Conservation (phyloP, 2,888 invertebrate species). For the Apotomis capreana region DNA sequence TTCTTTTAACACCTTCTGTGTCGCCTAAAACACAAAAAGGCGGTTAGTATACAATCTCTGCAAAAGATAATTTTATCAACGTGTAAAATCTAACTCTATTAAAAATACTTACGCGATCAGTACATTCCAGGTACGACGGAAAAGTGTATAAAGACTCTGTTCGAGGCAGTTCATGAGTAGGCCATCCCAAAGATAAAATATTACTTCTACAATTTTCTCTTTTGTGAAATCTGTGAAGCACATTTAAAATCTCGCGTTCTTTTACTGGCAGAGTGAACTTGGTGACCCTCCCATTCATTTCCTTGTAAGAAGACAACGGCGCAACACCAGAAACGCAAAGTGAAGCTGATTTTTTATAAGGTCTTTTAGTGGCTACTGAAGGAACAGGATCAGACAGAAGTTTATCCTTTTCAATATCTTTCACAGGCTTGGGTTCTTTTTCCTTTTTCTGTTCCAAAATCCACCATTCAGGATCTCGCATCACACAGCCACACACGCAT, state of each 20-base stretch:
- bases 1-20: slow-evolving; percentile 28
- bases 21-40: slow-evolving; percentile 19
- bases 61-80: background rate
- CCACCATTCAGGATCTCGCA: slow-evolving; percentile 95
- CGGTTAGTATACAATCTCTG: background rate
- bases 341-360: slow-evolving; percentile 78
- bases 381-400: slow-evolving; percentile 40
- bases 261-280: slow-evolving; percentile 21
- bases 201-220: slow-evolving; percentile 8
- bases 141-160: slow-evolving; percentile 87
- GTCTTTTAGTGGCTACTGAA: slow-evolving; percentile 60
- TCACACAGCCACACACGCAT: slow-evolving; percentile 92
- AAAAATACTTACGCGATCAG: slow-evolving; percentile 82
- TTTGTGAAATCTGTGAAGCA: slow-evolving; percentile 27
- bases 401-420: slow-evolving; percentile 44
- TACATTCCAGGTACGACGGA: slow-evolving; percentile 88
- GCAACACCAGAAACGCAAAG: slow-evolving; percentile 68
- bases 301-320: slow-evolving; percentile 11
- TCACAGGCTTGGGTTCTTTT: slow-evolving; percentile 42
- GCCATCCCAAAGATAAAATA: slow-evolving; percentile 32
- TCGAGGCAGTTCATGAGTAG: slow-evolving; percentile 38
- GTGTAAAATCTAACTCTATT: background rate
- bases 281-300: slow-evolving; percentile 20
- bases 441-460: slow-evolving; percentile 84
- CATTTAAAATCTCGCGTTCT: slow-evolving; percentile 24